phyloP scores from a whole-genome alignment of 1,140 invertebrate species.

The Drosophila funebris region DNA sequence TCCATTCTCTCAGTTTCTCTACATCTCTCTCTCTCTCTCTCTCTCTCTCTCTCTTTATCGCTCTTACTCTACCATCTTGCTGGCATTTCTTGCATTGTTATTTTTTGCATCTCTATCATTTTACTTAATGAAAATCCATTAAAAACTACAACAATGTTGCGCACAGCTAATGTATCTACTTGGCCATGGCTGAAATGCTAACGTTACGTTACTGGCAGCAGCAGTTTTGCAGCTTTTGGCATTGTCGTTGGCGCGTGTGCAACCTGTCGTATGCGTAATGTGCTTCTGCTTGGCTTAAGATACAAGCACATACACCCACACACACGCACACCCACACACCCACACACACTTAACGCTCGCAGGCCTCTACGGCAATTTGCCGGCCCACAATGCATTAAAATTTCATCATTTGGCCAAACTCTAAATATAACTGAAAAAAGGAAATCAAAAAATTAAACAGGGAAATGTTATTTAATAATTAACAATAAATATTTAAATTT shows the following conservation, averaged over 20 bases:
- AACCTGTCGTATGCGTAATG: constrained; percentile 75
- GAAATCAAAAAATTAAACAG: too few relatives aligned
- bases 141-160: constrained; percentile 77
- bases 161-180: background rate
- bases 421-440: too few relatives aligned
- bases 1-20: constrained; percentile 44
- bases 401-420: background rate
- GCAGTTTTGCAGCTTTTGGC: constrained; percentile 31
- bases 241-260: constrained; percentile 44
- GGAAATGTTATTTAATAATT: too few relatives aligned
- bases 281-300: constrained; percentile 63
- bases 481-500: too few relatives aligned
- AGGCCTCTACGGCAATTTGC: constrained; percentile 1
- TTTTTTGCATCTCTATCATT: constrained; percentile 21
- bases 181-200: background rate
- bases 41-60: background rate
- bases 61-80: background rate
- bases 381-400: background rate
- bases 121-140: constrained; percentile 79
- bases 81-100: background rate
- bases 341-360: background rate
- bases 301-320: background rate
- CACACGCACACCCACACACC: background rate
- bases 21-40: background rate
- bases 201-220: background rate